Evolutionary conservation across 2,888 invertebrate genomes (phyloP).

Genomic region (Aspidapion aeneum): DNA sequence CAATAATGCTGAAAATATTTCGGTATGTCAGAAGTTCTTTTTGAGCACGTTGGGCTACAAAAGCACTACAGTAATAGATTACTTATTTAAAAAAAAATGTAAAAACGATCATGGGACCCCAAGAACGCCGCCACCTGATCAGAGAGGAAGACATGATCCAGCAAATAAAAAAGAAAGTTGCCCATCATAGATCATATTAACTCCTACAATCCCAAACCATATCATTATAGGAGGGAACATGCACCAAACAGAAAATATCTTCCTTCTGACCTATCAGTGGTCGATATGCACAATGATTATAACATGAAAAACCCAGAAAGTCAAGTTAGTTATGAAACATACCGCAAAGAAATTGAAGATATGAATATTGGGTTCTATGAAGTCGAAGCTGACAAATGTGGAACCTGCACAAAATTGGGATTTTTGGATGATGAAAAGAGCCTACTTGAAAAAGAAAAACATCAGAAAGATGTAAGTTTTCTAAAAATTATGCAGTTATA

Average conservation of each 20-base stretch:
- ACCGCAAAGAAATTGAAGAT: background rate
- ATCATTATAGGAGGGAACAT: conserved; percentile 1
- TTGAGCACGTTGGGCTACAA: conserved; percentile 6
- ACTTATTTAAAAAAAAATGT: background rate
- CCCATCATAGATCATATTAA: background rate
- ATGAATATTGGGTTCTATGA: background rate
- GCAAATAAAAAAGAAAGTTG: background rate
- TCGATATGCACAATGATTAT: conserved; percentile 2
- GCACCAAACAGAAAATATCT: conserved; percentile 4
- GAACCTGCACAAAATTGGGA: conserved; percentile 2
- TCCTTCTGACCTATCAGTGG: background rate
- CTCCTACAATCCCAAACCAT: conserved; percentile 2
- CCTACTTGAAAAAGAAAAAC: background rate
- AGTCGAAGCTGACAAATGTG: background rate
- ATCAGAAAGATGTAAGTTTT: conserved; percentile 7
- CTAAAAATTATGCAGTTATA: background rate
- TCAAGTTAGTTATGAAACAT: background rate
- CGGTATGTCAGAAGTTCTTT: conserved; percentile 4
- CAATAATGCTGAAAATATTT: background rate
- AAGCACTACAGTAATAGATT: background rate
- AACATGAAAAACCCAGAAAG: background rate
- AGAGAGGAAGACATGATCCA: background rate
- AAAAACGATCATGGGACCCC: background rate
- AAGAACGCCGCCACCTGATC: background rate
- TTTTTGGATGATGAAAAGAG: conserved; percentile 4